These are phyloP conservation scores for Sternarchorhynchus goeldii DNA, from an alignment of 2,797 vertebrate species.

Conservation along the genomic window DNA sequence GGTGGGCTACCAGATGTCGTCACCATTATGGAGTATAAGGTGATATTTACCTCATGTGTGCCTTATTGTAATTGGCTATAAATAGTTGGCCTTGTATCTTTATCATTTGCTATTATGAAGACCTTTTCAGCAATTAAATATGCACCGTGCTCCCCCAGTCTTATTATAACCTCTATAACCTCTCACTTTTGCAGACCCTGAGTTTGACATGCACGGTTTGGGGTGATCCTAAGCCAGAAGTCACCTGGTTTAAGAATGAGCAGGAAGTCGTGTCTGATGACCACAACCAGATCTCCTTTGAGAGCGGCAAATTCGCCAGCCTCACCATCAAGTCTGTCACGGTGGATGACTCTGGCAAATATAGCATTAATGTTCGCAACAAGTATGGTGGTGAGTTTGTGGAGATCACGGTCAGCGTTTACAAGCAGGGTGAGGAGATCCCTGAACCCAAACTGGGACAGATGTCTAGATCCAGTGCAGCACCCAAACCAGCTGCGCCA, in stretches of 20 bases:
- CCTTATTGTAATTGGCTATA: background rate
- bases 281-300: conserved; percentile 82
- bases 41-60: conserved; percentile 61
- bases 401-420: conserved; percentile 96
- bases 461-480: conserved; percentile 61
- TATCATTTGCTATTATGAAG: background rate
- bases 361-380: conserved; percentile 95
- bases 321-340: conserved; percentile 87
- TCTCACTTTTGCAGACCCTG: conserved; percentile 78
- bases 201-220: conserved; percentile 96
- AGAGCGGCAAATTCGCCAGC: conserved; percentile 88
- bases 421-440: conserved; percentile 87
- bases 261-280: conserved; percentile 80
- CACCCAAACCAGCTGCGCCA: conserved; percentile 51
- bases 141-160: background rate
- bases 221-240: conserved; percentile 92
- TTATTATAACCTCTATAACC: conserved; percentile 13
- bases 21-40: conserved; percentile 98
- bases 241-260: conserved; percentile 97
- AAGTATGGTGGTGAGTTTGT: conserved; percentile 97
- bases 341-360: conserved; percentile 94
- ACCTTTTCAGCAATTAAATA: background rate
- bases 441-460: conserved; percentile 81
- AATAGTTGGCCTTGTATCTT: background rate
- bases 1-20: conserved; percentile 95